Conservation (phyloP, 92 coral and sea anemone genomes). For the Parazoanthus swiftii region DNA sequence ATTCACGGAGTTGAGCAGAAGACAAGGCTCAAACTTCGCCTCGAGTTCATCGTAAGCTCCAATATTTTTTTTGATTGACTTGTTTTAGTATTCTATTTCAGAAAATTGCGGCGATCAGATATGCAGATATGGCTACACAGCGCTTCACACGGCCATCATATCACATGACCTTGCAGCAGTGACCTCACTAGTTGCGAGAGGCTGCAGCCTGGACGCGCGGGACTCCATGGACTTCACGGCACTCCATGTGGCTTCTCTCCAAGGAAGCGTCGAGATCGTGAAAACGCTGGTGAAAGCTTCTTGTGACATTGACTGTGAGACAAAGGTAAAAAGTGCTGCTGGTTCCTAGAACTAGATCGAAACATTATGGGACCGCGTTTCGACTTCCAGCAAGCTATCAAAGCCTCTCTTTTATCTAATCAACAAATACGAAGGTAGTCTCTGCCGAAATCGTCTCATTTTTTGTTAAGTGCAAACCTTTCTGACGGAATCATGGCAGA, state of each 20-base stretch:
- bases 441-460: too few relatives aligned
- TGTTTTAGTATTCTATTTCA: not conserved
- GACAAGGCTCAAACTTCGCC: too few relatives aligned
- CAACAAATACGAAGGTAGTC: too few relatives aligned
- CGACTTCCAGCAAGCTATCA: too few relatives aligned
- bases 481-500: too few relatives aligned
- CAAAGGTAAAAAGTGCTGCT: constrained; percentile 48
- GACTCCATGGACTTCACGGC: constrained; percentile 86
- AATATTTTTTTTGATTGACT: too few relatives aligned
- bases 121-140: constrained; percentile 73
- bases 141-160: constrained; percentile 74
- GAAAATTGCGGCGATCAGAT: constrained; percentile 29
- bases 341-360: not conserved
- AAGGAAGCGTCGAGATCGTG: constrained; percentile 56
- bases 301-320: constrained; percentile 61
- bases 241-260: constrained; percentile 75
- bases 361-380: too few relatives aligned
- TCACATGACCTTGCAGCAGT: constrained; percentile 61
- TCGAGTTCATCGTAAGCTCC: too few relatives aligned
- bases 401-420: too few relatives aligned
- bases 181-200: constrained; percentile 42
- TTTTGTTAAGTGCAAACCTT: too few relatives aligned
- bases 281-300: constrained; percentile 59
- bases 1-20: too few relatives aligned
- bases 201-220: constrained; percentile 62